Base-by-base conservation (phyloP, 2,797 vertebrate species). In the Sebastes steindachneri region DNA sequence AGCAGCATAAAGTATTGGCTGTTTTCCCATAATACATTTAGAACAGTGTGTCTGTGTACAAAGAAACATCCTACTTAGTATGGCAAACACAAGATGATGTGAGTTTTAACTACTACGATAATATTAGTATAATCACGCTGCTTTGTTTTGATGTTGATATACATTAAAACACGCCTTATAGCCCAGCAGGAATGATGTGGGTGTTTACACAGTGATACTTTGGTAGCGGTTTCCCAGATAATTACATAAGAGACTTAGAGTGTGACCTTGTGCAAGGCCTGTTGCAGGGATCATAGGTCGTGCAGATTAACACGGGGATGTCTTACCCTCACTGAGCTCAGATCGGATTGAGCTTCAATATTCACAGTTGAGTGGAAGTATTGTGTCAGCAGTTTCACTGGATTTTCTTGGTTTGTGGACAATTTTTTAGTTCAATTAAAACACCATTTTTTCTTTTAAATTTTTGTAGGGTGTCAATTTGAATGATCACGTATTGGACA, bases 161-260 rank as follows among this genome's bases (percentile, higher is more conserved):
- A 37, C 12, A 58, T 53, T 12, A 29, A 48, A 35, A 64, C 28
- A 2, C 4, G 9, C 23, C 8, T 73, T 17, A 9, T 1, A 33
- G 25, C 21, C 3, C n/a, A 31, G 67, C 62, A 69, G 75, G 51
- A 66, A 35, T 14, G 28, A 17, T 68, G 31, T 15, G 57, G 28
- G 14, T 58, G 59, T 82, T 77, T 58, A 55, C 35, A 66, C 28
- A 3, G 48, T 19, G 17, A 75, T 78, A 68, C 60, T 67, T 67
- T 41, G 26, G 74, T 12, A 15, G 75, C 73, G 28, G 31, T 66
- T 87, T 84, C 58, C 48, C 57, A 58, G 63, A 69, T 80, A 80
- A 86, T 93, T 92, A 84, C 85, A 85, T 85, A 83, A 93, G 71
- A 83, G 79, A 83, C 76, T 88, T 77, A 67, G 23, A 75, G 77